Percentiles rank a stretch among this genome's conserved stretches.
phyloP scores from a whole-genome alignment of 2,888 invertebrate genomes.

The Drosophila hamatofila region DNA sequence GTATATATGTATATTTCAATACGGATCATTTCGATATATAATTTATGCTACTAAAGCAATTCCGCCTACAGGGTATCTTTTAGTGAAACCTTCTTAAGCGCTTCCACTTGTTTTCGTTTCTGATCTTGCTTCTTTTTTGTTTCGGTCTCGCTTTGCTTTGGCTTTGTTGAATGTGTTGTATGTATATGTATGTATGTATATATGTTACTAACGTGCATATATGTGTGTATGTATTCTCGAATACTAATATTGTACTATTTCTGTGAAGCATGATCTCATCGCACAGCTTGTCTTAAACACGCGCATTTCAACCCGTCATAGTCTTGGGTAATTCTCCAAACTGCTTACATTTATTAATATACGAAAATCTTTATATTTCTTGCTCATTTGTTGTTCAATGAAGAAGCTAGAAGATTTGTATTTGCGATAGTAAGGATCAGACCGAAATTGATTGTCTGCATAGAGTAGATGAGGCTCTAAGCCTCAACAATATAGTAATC shows the following conservation, averaged over 20 bases:
- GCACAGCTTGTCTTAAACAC: slow-evolving; percentile 65
- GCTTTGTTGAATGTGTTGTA: slow-evolving; percentile 33
- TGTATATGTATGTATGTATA: slow-evolving; percentile 4
- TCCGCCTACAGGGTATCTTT: slow-evolving; percentile 15
- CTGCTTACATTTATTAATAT: slow-evolving; percentile 29
- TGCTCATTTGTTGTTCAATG: background rate
- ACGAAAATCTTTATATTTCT: slow-evolving; percentile 4
- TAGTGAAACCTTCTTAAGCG: background rate
- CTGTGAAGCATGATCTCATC: slow-evolving; percentile 77
- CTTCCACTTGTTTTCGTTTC: slow-evolving; percentile 22
- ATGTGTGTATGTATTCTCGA: slow-evolving; percentile 56
- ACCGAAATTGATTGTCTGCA: background rate
- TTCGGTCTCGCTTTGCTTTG: slow-evolving; percentile 59
- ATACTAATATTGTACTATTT: slow-evolving; percentile 70
- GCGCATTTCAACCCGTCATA: slow-evolving; percentile 61
- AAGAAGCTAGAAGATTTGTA: background rate
- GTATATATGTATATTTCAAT: background rate
- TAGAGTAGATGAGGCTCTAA: background rate
- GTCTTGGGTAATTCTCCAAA: slow-evolving; percentile 43
- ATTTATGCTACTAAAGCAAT: background rate
- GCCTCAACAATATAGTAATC: background rate
- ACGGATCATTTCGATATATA: background rate
- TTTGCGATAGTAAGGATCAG: background rate
- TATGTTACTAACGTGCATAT: slow-evolving; percentile 14
- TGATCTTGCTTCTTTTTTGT: slow-evolving; percentile 43